Conservation (phyloP, 2,888 invertebrate species). For the Torymus aiolomorphi region DNA sequence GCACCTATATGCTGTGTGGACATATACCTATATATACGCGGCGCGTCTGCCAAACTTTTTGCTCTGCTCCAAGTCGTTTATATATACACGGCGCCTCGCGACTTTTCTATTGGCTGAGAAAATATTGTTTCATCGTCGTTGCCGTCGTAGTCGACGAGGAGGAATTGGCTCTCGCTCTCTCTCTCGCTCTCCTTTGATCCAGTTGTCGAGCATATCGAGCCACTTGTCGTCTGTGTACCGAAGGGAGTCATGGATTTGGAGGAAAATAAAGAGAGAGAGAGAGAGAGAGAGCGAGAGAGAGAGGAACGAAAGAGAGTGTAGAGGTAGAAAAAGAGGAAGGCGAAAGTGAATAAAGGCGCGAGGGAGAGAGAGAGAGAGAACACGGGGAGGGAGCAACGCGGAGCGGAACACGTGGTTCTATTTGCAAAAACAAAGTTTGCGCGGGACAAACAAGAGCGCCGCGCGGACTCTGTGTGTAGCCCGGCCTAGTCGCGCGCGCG, state of each 20-base stretch:
- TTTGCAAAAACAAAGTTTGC: conserved; percentile 75
- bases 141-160: not conserved
- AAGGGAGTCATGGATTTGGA: conserved; percentile 54
- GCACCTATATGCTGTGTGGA: too few relatives aligned
- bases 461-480: conserved; percentile 45
- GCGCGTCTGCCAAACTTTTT: too few relatives aligned
- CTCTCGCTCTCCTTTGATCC: not conserved
- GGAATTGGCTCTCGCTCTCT: not conserved
- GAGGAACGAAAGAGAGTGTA: conserved; percentile 46
- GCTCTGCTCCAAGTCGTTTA: not conserved
- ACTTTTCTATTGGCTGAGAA: conserved; percentile 9
- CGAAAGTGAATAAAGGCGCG: conserved; percentile 49
- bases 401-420: conserved; percentile 71
- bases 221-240: conserved; percentile 70
- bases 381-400: conserved; percentile 62
- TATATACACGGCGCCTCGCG: not conserved
- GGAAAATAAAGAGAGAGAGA: conserved; percentile 48
- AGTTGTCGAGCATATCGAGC: conserved; percentile 40
- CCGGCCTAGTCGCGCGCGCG: conserved; percentile 62
- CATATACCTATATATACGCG: too few relatives aligned
- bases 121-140: conserved; percentile 14
- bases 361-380: conserved; percentile 59
- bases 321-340: conserved; percentile 37
- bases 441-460: conserved; percentile 70
- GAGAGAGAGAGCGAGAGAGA: conserved; percentile 42